Percentiles rank a stretch among this genome's conserved stretches.
Evolutionary conservation across 2,113 vertebrate genomes (phyloP).

Genomic region (Pterophyllum scalare): DNA sequence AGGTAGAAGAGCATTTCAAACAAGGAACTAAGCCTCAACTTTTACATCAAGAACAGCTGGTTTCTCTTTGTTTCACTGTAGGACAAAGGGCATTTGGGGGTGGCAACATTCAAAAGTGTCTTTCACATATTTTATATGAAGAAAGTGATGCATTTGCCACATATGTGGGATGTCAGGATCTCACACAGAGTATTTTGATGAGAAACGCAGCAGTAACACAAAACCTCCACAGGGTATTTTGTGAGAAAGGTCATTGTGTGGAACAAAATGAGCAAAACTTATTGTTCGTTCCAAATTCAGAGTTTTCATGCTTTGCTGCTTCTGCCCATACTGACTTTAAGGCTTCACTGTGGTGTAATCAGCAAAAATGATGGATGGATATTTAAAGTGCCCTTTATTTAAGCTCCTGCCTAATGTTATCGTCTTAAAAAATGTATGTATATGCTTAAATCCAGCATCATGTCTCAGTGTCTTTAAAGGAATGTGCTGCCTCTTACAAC

Average conservation of each 20-base stretch:
- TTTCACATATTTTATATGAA: not conserved
- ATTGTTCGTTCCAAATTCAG: not conserved
- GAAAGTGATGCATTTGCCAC: not conserved
- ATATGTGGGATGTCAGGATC: not conserved
- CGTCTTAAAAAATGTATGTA: not conserved
- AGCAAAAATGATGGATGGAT: not conserved
- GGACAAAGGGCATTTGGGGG: not conserved
- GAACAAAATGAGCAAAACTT: not conserved
- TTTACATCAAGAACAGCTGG: not conserved
- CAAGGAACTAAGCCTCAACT: not conserved
- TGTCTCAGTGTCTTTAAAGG: not conserved
- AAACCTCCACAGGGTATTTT: not conserved
- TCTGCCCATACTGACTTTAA: not conserved
- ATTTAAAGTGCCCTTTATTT: slow-evolving; percentile 1
- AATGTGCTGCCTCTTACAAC: not conserved
- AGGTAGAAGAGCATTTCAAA: not conserved
- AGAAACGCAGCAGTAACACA: not conserved
- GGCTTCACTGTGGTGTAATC: not conserved
- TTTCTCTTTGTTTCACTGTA: not conserved
- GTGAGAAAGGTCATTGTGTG: not conserved
- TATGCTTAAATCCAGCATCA: not conserved
- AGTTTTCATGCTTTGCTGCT: not conserved
- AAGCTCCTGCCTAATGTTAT: slow-evolving; percentile 32
- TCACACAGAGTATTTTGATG: slow-evolving; percentile 8
- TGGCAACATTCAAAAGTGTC: not conserved